Percentiles rank a stretch among this genome's conserved stretches.
These are phyloP conservation scores for Pachliopta kotzebuea DNA, from an alignment of 2,888 invertebrate species.

Conservation along the genomic window DNA sequence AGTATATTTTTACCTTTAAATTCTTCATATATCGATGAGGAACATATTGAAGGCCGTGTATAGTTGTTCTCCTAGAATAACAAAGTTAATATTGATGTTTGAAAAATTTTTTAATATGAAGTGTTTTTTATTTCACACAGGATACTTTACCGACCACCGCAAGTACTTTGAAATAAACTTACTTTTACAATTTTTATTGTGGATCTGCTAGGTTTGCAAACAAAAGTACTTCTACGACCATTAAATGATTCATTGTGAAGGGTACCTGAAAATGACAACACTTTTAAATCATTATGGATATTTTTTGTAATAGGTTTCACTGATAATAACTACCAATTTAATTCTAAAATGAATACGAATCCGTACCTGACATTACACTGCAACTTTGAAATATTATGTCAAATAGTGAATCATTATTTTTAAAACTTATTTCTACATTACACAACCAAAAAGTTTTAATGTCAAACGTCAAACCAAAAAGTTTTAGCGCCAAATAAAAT, in stretches of 20 bases:
- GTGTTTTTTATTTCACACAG: background rate
- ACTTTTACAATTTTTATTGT: constrained; percentile 70
- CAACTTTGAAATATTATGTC: constrained; percentile 73
- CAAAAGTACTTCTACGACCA: constrained; percentile 68
- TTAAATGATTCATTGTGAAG: constrained; percentile 72
- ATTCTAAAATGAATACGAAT: constrained; percentile 35
- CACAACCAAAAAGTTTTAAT: background rate
- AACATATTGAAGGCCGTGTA: constrained; percentile 56
- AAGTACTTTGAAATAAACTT: constrained; percentile 25
- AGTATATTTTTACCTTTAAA: constrained; percentile 53
- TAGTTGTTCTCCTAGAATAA: constrained; percentile 59
- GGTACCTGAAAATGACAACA: constrained; percentile 57
- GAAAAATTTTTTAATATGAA: background rate
- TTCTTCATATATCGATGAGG: constrained; percentile 57
- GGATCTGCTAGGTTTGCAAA: constrained; percentile 65
- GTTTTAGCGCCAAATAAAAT: background rate
- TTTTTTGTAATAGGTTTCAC: background rate
- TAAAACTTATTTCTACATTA: background rate
- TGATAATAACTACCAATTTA: background rate
- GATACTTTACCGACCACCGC: background rate
- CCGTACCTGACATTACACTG: constrained; percentile 78
- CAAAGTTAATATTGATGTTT: background rate
- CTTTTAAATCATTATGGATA: constrained; percentile 13
- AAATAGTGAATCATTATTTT: constrained; percentile 35
- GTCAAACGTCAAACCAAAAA: too few species aligned